Conservation (phyloP, 2,113 vertebrate species). For the Pachycephala philippinensis region DNA sequence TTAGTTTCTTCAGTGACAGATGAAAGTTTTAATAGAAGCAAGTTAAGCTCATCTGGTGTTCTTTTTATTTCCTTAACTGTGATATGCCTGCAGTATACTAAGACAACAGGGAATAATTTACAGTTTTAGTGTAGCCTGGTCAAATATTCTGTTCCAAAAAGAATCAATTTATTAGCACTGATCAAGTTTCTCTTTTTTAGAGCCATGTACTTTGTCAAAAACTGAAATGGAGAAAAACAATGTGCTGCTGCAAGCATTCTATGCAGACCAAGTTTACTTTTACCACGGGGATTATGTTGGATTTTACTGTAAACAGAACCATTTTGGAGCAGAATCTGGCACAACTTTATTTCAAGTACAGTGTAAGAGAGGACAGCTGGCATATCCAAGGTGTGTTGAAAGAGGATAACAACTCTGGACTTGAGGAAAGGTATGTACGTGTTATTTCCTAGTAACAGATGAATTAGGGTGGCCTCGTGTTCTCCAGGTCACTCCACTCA, state of each 20-base stretch:
- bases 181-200: slow-evolving; percentile 28
- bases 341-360: slow-evolving; percentile 61
- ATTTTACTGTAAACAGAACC: slow-evolving; percentile 66
- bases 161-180: not conserved
- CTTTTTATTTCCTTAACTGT: not conserved
- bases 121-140: not conserved
- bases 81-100: not conserved
- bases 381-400: slow-evolving; percentile 62
- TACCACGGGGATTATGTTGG: slow-evolving; percentile 73
- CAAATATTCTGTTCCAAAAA: not conserved
- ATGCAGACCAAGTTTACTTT: slow-evolving; percentile 62
- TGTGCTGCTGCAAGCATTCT: slow-evolving; percentile 65
- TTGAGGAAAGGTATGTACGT: not conserved
- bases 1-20: not conserved
- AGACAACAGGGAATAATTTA: not conserved
- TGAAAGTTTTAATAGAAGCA: not conserved
- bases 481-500: not conserved
- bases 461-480: not conserved
- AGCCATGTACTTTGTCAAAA: slow-evolving; percentile 72
- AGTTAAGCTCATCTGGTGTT: not conserved
- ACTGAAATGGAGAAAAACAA: slow-evolving; percentile 72
- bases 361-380: slow-evolving; percentile 64
- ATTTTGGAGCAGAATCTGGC: slow-evolving; percentile 1
- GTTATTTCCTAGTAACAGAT: not conserved
- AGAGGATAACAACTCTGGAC: slow-evolving; percentile 26